Conservation (phyloP, 2,888 invertebrate genomes). For the Seira sanloemensis region DNA sequence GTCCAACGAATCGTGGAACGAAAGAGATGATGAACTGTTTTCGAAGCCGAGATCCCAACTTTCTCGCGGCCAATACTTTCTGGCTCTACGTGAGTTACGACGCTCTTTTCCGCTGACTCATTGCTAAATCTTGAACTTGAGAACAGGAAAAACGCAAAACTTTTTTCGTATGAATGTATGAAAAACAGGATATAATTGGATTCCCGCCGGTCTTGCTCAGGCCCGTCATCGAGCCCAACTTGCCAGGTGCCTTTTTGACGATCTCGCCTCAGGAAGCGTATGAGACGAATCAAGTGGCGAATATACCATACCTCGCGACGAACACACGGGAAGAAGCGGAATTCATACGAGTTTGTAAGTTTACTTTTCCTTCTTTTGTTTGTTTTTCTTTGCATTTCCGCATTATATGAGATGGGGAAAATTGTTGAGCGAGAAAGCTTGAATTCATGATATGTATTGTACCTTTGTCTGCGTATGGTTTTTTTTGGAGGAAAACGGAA, state of each 20-base stretch:
- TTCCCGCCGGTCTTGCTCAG: constrained; percentile 62
- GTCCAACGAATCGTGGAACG: constrained; percentile 49
- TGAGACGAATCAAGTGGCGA: constrained; percentile 52
- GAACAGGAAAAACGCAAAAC: neutral
- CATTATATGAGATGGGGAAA: neutral
- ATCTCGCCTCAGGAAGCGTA: constrained; percentile 53
- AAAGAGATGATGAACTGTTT: constrained; percentile 54
- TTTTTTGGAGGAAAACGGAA: no score
- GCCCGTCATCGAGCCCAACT: constrained; percentile 58
- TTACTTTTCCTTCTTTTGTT: neutral
- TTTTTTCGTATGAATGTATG: neutral
- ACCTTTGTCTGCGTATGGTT: no score
- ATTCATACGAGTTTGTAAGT: constrained; percentile 35
- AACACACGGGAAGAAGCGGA: constrained; percentile 60
- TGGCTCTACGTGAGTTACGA: constrained; percentile 46
- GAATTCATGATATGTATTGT: no score
- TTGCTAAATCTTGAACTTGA: neutral
- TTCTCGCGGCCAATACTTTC: constrained; percentile 52
- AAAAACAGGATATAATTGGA: constrained; percentile 51
- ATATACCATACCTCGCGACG: constrained; percentile 55
- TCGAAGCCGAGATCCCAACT: constrained; percentile 40
- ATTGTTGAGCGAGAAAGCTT: no score
- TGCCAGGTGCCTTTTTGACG: constrained; percentile 59
- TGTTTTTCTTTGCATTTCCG: neutral
- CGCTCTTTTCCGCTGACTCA: neutral